phyloP scores from a whole-genome alignment of 2,888 invertebrate genomes.

The Athalia rosae region DNA sequence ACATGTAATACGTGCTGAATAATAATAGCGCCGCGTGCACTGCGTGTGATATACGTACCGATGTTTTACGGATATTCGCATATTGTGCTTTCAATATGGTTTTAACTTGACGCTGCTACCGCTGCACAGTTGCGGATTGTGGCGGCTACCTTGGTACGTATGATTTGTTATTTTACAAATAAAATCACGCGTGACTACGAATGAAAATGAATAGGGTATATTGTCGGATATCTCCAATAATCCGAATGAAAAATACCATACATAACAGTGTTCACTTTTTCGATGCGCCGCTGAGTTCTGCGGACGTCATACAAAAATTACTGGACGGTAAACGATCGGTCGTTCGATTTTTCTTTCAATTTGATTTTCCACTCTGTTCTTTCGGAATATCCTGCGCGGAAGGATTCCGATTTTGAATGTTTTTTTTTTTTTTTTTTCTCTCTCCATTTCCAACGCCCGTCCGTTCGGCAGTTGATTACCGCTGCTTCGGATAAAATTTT shows the following conservation, averaged over 20 bases:
- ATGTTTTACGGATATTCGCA: background rate
- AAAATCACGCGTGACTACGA: slow-evolving; percentile 24
- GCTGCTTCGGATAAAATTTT: too few species aligned
- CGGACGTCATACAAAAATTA: too few species aligned
- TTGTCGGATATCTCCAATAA: slow-evolving; percentile 35
- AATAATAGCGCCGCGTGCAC: slow-evolving; percentile 13
- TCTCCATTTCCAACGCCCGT: too few species aligned
- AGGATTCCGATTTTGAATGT: too few species aligned
- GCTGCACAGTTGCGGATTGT: background rate
- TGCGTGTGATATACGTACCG: too few species aligned
- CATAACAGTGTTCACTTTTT: background rate
- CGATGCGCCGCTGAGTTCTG: too few species aligned
- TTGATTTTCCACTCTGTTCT: too few species aligned
- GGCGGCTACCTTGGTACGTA: slow-evolving; percentile 4
- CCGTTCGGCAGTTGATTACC: too few species aligned
- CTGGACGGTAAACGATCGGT: too few species aligned
- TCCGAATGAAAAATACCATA: slow-evolving; percentile 20
- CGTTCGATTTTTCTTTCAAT: too few species aligned
- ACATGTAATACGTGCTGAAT: slow-evolving; percentile 29
- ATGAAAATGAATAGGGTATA: slow-evolving; percentile 19
- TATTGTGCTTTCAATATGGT: slow-evolving; percentile 15
- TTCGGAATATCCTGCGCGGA: too few species aligned
- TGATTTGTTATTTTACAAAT: slow-evolving; percentile 37
- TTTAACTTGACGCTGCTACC: slow-evolving; percentile 3
- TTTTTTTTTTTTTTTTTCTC: too few species aligned